Base-by-base conservation (phyloP, 2,888 invertebrate genomes). In the Yponomeuta sedellus region DNA sequence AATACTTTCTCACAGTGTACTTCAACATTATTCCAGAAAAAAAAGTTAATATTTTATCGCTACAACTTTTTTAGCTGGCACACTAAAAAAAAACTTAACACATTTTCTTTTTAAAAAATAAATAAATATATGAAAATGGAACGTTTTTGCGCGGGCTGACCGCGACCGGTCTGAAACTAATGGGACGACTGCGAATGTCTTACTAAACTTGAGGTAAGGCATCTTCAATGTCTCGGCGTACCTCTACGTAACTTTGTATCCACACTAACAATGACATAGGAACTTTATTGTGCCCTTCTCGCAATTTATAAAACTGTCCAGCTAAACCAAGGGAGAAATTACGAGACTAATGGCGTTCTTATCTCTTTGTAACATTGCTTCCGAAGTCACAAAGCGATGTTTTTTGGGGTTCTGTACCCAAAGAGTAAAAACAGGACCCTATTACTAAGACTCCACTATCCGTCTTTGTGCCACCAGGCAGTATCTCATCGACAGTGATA, bases 1-100 rank as follows among this genome's bases (percentile, higher is more conserved):
- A 89, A 79, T 88, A 91, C 70, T 87, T 89, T 76, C 86, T 88
- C 77, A 88, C 88, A 56, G 86, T 86, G 68, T 87, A 80, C 71
- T 89, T 88, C 66, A 90, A 80, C 90, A 91, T 91, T 79, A 77
- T 81, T 66, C 65, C 3, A 61, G 28, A 19, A 10, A 25, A 61
- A 61, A 16, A 52, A 52, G 10, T 12, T 12, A 16, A 0, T 52
- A 16, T 61, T 61, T 61, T 1, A 22, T 11, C 58, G 8, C 11
- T 22, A 58, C 61, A 25, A 28, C 20, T 52, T 52, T 5, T 44
- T 16, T 16, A 52, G 16, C 12, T 52, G 16, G 16, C 12, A 16
- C 5, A 25, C 1, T n/a, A 25, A 3, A 16, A 16, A 16, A 52
- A 52, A 52, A 16, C 16, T 10, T 16, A 16, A 52, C 16, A 52